These are phyloP conservation scores for Magallana angulata DNA, from an alignment of 1,140 invertebrate genomes.

Conservation along the genomic window DNA sequence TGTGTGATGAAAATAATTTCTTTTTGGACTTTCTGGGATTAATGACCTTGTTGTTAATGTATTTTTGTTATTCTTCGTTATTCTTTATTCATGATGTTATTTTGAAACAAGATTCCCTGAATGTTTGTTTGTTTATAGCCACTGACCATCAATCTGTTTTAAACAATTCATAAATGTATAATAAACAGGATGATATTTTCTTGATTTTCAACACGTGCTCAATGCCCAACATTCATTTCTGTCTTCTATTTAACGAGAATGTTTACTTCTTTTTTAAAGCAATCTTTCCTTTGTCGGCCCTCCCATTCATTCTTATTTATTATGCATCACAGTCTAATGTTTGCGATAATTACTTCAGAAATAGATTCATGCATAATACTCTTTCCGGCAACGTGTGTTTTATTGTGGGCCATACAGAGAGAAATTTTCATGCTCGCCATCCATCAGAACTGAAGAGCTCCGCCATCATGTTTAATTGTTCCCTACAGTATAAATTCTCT, in stretches of 20 bases:
- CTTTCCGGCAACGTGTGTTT: neutral
- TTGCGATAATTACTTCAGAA: slow-evolving; percentile 34
- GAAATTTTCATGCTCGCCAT: neutral
- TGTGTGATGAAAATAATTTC: too few species aligned
- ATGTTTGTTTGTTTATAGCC: too few species aligned
- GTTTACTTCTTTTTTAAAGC: neutral
- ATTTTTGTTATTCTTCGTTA: too few species aligned
- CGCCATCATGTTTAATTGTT: neutral
- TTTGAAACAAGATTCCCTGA: too few species aligned
- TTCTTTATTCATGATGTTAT: too few species aligned
- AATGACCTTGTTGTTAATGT: too few species aligned
- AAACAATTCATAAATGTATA: too few species aligned
- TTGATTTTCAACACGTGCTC: neutral
- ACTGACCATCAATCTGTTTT: too few species aligned
- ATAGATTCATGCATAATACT: slow-evolving; percentile 4
- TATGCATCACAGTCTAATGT: neutral
- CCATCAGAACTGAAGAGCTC: neutral
- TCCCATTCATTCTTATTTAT: slow-evolving; percentile 9
- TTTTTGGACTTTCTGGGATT: too few species aligned
- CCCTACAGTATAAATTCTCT: neutral
- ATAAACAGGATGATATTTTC: too few species aligned
- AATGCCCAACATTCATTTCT: neutral
- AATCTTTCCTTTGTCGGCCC: neutral
- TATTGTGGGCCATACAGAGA: neutral
- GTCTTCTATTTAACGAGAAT: neutral